These are phyloP conservation scores for Brachionus asplanchnoidis DNA, from an alignment of 1,140 invertebrate species.

Conservation along the genomic window DNA sequence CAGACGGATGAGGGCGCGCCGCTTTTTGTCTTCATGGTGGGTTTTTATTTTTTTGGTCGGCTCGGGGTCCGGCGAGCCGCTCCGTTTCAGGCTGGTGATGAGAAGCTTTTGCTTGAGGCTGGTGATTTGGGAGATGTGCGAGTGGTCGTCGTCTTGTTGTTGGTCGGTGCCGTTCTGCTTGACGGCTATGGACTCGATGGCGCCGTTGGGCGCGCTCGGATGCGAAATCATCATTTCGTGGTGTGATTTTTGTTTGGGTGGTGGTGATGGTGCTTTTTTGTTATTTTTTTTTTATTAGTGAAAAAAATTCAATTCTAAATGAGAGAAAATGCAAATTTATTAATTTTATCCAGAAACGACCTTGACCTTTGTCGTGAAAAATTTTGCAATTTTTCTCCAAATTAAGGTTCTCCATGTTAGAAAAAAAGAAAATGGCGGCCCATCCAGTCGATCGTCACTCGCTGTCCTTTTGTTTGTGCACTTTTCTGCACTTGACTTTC, in stretches of 20 bases:
- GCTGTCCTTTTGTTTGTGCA: too few relatives aligned
- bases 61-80: background rate
- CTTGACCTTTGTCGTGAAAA: background rate
- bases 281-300: background rate
- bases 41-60: background rate
- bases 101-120: background rate
- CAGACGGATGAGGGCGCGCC: background rate
- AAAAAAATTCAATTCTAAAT: conserved; percentile 20
- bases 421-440: background rate
- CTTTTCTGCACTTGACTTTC: background rate
- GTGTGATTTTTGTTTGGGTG: too few relatives aligned
- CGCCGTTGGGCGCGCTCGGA: background rate
- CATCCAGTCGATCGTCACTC: background rate
- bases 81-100: background rate
- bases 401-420: conserved; percentile 5
- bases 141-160: background rate
- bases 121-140: background rate
- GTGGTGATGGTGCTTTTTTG: background rate
- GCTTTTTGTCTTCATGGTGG: background rate
- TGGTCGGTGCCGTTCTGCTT: background rate
- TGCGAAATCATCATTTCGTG: conserved; percentile 25
- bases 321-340: conserved; percentile 32
- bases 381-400: conserved; percentile 21
- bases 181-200: background rate
- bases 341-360: conserved; percentile 30